A percentile compares a stretch with the other conserved stretches of the same genome.
Conservation (phyloP, 2,888 invertebrate species). For the Orthosia cruda region DNA sequence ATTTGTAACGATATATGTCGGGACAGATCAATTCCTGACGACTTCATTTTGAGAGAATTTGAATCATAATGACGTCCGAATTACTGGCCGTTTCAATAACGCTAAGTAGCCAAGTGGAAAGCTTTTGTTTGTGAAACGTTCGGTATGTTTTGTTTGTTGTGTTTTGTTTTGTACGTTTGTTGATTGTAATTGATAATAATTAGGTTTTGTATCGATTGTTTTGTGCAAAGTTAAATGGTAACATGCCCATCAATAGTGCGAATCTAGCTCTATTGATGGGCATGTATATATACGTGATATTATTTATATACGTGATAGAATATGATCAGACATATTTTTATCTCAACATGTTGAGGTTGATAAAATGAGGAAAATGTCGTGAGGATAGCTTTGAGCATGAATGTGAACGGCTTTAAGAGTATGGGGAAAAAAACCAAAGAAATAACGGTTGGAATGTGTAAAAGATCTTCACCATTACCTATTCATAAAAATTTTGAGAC, state of each 20-base stretch:
- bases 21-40: conserved; percentile 69
- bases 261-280: too few relatives aligned
- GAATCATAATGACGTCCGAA: conserved; percentile 61
- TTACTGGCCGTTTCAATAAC: conserved; percentile 30
- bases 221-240: neutral
- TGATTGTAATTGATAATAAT: conserved; percentile 9
- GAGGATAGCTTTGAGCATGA: too few relatives aligned
- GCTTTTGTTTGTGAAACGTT: conserved; percentile 30
- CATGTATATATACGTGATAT: too few relatives aligned
- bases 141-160: conserved; percentile 44
- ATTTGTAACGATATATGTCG: conserved; percentile 76
- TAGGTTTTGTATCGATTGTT: neutral
- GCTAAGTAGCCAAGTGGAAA: conserved; percentile 33
- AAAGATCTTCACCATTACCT: neutral
- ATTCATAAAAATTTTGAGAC: too few relatives aligned
- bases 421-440: neutral
- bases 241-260: neutral
- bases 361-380: too few relatives aligned
- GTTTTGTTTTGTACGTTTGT: too few relatives aligned
- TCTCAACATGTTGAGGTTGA: neutral
- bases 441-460: neutral
- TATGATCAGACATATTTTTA: too few relatives aligned
- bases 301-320: too few relatives aligned
- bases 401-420: too few relatives aligned
- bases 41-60: conserved; percentile 69